Conservation (phyloP, 2,888 invertebrate genomes). For the Tetrapedia diversipes region DNA sequence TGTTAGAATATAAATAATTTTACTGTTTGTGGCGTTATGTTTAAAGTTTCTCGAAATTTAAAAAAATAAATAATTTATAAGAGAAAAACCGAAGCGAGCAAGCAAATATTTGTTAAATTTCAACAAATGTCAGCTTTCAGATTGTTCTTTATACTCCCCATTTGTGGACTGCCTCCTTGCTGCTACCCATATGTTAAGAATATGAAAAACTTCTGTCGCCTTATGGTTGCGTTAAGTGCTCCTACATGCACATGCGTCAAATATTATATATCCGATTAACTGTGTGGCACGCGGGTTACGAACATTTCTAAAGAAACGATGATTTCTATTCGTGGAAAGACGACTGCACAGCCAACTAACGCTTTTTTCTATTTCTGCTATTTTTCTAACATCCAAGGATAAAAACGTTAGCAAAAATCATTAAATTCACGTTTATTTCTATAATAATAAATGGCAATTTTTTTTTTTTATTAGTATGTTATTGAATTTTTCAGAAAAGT, state of each 20-base stretch:
- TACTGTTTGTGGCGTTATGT: too few relatives aligned
- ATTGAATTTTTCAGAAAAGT: too few relatives aligned
- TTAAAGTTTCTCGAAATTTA: too few relatives aligned
- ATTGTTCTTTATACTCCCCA: conserved; percentile 9
- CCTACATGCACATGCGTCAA: conserved; percentile 50
- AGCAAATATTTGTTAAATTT: background rate
- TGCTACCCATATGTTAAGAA: conserved; percentile 51
- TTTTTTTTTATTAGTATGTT: background rate
- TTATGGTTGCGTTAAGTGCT: conserved; percentile 52
- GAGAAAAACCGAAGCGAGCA: background rate
- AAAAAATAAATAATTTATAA: background rate
- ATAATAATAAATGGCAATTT: background rate
- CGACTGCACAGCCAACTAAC: conserved; percentile 45
- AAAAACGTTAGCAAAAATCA: background rate
- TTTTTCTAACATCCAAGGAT: background rate
- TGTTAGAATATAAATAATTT: too few relatives aligned
- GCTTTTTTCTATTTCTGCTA: conserved; percentile 38
- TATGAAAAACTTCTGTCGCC: conserved; percentile 52
- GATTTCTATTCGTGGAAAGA: conserved; percentile 66
- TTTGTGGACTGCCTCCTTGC: conserved; percentile 14
- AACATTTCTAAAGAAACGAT: conserved; percentile 66
- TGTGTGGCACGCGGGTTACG: conserved; percentile 64
- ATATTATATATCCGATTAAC: conserved; percentile 51
- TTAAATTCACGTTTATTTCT: background rate
- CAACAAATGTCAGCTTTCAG: background rate